phyloP scores from a whole-genome alignment of 2,797 vertebrate species.

The Chaenodraco wilsoni region DNA sequence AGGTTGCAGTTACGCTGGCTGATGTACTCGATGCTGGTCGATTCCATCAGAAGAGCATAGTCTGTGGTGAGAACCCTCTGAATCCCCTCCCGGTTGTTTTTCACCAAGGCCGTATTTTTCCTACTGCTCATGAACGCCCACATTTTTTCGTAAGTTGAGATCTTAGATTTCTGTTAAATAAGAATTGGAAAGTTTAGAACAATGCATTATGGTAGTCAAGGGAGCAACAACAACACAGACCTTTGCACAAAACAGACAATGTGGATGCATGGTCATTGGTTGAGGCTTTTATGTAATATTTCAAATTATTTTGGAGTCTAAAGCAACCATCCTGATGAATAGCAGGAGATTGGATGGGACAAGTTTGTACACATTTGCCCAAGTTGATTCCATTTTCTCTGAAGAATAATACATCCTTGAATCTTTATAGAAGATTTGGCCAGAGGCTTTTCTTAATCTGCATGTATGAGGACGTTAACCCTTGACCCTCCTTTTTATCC shows the following conservation, averaged over 20 bases:
- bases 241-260: constrained; percentile 19
- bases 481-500: constrained; percentile 14
- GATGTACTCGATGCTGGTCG: constrained; percentile 97
- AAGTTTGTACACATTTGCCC: constrained; percentile 44
- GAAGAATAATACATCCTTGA: constrained; percentile 46
- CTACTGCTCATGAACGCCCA: constrained; percentile 99
- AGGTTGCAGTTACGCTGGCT: constrained; percentile 99
- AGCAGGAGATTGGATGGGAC: constrained; percentile 40
- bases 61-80: constrained; percentile 95
- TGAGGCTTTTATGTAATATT: constrained; percentile 14
- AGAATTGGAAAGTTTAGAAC: constrained; percentile 28
- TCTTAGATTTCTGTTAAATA: constrained; percentile 94
- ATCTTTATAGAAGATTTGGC: constrained; percentile 27
- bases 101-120: constrained; percentile 94
- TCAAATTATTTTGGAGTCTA: constrained; percentile 13
- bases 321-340: constrained; percentile 24
- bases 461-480: constrained; percentile 19
- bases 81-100: constrained; percentile 95
- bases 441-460: constrained; percentile 15
- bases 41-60: constrained; percentile 98
- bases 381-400: constrained; percentile 41
- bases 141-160: constrained; percentile 99
- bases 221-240: neutral
- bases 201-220: neutral
- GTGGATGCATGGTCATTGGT: neutral